Evolutionary conservation across 1,140 invertebrate genomes (phyloP).

Genomic region (Ooceraea biroi): DNA sequence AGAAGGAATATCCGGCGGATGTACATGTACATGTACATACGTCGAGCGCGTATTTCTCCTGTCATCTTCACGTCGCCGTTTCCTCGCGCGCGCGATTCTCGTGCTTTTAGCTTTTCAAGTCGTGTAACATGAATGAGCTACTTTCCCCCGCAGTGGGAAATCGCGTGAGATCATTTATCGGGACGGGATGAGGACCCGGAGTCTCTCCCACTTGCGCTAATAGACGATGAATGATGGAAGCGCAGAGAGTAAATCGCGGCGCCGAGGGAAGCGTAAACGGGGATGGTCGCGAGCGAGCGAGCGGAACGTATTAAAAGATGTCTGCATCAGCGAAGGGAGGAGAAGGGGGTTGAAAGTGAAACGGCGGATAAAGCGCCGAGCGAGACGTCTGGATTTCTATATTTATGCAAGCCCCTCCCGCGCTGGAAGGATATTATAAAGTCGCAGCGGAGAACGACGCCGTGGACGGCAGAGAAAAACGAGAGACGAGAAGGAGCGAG

Average conservation of each 20-base stretch:
- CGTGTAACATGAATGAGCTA: background rate
- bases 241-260: background rate
- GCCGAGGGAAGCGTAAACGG: slow-evolving; percentile 14
- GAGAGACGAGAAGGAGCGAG: background rate
- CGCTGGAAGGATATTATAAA: slow-evolving; percentile 31
- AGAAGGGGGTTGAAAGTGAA: slow-evolving; percentile 13
- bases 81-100: no score
- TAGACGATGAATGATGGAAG: slow-evolving; percentile 25
- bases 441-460: slow-evolving; percentile 24
- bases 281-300: slow-evolving; percentile 1
- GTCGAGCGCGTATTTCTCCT: no score
- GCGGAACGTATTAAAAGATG: slow-evolving; percentile 41
- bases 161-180: background rate
- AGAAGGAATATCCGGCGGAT: background rate
- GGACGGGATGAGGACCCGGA: background rate
- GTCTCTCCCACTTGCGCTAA: background rate
- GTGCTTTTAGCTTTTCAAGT: no score
- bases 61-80: no score
- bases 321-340: background rate
- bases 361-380: slow-evolving; percentile 8
- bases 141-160: background rate
- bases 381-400: slow-evolving; percentile 42
- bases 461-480: background rate
- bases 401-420: slow-evolving; percentile 41
- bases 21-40: no score